Conservation (phyloP, 2,113 vertebrate genomes). For the Mystacornis crossleyi region DNA sequence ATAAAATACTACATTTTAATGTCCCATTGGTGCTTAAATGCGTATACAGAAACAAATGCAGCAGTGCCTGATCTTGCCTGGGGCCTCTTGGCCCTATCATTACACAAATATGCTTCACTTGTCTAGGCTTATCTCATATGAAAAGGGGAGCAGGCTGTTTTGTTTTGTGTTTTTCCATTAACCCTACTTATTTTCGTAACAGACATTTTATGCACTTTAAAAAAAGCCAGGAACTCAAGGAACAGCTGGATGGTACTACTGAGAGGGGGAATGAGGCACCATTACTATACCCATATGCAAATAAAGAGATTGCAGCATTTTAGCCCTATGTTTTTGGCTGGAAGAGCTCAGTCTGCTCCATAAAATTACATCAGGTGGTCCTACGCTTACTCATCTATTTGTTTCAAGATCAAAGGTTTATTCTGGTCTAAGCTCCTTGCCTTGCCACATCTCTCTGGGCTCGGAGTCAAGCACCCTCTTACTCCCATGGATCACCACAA, state of each 20-base stretch:
- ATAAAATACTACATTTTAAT: background rate
- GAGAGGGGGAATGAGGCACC: background rate
- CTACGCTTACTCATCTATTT: background rate
- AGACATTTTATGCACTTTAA: background rate
- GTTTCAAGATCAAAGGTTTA: slow-evolving; percentile 10
- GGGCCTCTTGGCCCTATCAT: background rate
- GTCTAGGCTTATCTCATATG: background rate
- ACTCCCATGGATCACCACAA: background rate
- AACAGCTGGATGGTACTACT: background rate
- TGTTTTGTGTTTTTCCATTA: background rate
- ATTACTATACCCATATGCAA: background rate
- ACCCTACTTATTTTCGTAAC: background rate
- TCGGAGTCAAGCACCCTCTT: background rate
- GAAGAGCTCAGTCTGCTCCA: background rate
- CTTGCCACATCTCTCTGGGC: background rate
- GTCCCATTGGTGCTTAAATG: background rate
- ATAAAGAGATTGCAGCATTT: background rate
- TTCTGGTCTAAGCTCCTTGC: background rate
- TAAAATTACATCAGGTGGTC: background rate
- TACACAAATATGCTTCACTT: background rate
- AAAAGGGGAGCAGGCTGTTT: background rate
- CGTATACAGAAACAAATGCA: background rate
- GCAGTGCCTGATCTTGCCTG: background rate
- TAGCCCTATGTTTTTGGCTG: background rate
- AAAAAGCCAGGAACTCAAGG: background rate